Evolutionary conservation across 2,113 vertebrate genomes (phyloP).

Genomic region (Rhabdomys dilectus): DNA sequence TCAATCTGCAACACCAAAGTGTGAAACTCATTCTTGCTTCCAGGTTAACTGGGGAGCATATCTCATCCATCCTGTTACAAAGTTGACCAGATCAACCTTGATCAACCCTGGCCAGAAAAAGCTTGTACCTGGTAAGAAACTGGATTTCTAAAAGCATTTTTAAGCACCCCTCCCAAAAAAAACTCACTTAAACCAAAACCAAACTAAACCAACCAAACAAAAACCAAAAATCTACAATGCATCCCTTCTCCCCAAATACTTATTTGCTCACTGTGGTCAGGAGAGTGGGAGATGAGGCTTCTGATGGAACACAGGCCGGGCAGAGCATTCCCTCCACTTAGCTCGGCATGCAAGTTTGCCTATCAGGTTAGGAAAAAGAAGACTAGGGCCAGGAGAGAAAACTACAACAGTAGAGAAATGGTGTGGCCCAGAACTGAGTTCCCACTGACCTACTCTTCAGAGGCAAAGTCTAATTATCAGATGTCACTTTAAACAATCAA

Average conservation of each 20-base stretch:
- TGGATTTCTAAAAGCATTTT: neutral
- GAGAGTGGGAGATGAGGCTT: too few relatives aligned
- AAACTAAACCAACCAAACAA: neutral
- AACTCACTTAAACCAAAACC: too few relatives aligned
- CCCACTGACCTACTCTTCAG: neutral
- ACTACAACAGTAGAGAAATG: neutral
- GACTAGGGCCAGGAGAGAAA: neutral
- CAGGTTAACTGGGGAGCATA: neutral
- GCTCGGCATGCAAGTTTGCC: neutral
- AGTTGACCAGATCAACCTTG: neutral
- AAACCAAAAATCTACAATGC: neutral
- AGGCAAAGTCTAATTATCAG: constrained; percentile 20
- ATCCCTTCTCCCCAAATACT: neutral
- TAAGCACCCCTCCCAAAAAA: neutral
- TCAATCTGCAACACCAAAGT: constrained; percentile 21
- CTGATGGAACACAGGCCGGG: neutral
- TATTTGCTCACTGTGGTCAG: neutral
- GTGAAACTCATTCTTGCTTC: neutral
- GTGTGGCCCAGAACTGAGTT: neutral
- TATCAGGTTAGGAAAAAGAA: neutral
- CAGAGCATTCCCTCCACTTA: neutral
- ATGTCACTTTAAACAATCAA: neutral
- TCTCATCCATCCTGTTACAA: neutral
- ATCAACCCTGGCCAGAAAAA: neutral
- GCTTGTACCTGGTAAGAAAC: neutral